A percentile compares a stretch with the other conserved stretches of the same genome.
Conservation (phyloP, 2,888 invertebrate species). For the Drosophila incognita region DNA sequence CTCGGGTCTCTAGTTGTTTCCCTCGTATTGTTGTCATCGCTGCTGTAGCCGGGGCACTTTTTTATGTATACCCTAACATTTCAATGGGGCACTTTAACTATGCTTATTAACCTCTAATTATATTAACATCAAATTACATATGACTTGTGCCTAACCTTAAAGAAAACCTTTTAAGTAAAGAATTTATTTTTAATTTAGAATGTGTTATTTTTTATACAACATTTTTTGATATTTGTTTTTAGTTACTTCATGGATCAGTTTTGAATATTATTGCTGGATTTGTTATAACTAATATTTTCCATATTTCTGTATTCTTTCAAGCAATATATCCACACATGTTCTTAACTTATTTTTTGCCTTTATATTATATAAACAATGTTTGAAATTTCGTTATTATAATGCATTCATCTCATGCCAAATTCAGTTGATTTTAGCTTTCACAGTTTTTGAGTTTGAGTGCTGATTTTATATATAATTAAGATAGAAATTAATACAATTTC, state of each 20-base stretch:
- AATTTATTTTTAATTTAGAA: not conserved
- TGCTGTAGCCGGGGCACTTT: slow-evolving; percentile 31
- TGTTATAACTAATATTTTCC: no score
- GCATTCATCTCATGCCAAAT: not conserved
- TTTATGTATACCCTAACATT: slow-evolving; percentile 21
- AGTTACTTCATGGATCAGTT: no score
- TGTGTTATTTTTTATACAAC: not conserved
- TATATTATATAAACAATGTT: not conserved
- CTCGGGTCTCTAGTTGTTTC: slow-evolving; percentile 42
- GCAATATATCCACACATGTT: not conserved
- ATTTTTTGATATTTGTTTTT: not conserved
- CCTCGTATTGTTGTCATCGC: slow-evolving; percentile 57
- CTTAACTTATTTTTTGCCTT: not conserved
- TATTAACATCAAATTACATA: no score
- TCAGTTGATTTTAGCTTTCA: no score
- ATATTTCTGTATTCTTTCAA: not conserved
- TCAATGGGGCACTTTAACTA: not conserved
- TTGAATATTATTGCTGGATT: no score
- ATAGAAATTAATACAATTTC: not conserved
- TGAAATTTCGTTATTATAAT: not conserved
- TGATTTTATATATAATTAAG: not conserved
- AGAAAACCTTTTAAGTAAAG: not conserved
- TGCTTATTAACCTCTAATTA: not conserved
- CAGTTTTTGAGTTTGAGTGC: not conserved
- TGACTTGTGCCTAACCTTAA: no score